These are phyloP conservation scores for Halyomorpha halys DNA, from an alignment of 1,140 invertebrate genomes.

Conservation along the genomic window DNA sequence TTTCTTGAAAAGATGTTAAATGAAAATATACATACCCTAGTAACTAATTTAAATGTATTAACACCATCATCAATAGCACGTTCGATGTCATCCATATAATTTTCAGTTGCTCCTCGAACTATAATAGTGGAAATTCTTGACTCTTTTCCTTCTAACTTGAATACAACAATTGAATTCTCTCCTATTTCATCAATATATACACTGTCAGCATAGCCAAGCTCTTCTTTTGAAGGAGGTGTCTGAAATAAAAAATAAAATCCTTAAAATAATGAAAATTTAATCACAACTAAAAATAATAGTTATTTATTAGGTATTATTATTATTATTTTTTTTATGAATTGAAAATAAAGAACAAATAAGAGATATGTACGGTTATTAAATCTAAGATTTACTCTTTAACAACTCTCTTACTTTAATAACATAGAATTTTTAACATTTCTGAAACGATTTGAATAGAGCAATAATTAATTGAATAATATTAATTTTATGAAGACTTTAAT, in stretches of 20 bases:
- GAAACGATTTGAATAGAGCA: too few species aligned
- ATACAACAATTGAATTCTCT: conserved; percentile 86
- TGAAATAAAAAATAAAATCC: conserved; percentile 31
- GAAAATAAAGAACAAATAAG: too few species aligned
- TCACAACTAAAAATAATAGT: too few species aligned
- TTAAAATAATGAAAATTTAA: too few species aligned
- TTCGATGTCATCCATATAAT: conserved; percentile 98
- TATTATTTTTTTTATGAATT: too few species aligned
- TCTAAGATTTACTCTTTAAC: too few species aligned
- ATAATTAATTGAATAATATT: too few species aligned
- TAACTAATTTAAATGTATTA: conserved; percentile 90
- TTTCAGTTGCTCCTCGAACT: conserved; percentile 91
- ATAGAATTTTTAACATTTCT: too few species aligned
- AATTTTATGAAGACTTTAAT: too few species aligned
- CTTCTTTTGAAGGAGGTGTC: conserved; percentile 74
- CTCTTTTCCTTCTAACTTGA: conserved; percentile 67
- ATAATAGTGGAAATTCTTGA: conserved; percentile 87
- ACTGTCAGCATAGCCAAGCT: conserved; percentile 83
- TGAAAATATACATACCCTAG: conserved; percentile 37
- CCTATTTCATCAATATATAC: conserved; percentile 94
- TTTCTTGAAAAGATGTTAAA: not conserved
- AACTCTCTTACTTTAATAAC: too few species aligned
- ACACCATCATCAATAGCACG: conserved; percentile 97
- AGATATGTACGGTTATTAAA: too few species aligned
- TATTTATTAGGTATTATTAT: too few species aligned